phyloP scores from a whole-genome alignment of 2,113 vertebrate genomes.

The Oriolus oriolus region DNA sequence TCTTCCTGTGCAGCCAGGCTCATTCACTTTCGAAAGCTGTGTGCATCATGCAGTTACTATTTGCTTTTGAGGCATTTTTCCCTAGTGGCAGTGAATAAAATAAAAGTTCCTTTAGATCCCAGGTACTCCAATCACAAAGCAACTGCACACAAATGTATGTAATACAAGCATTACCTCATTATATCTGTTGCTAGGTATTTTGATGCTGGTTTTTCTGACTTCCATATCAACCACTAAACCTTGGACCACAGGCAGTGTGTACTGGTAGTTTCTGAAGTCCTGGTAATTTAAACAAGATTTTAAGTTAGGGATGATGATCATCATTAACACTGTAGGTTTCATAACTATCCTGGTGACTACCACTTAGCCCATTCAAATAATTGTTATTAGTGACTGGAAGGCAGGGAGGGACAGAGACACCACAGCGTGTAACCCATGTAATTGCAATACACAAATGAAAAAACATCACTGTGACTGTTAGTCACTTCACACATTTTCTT shows the following conservation, averaged over 20 bases:
- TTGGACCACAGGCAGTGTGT: conserved; percentile 91
- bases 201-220: conserved; percentile 95
- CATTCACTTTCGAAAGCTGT: neutral
- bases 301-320: neutral
- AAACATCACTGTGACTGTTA: neutral
- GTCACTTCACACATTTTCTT: neutral
- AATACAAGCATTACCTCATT: conserved; percentile 82
- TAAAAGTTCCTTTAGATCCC: neutral
- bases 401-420: neutral
- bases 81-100: neutral
- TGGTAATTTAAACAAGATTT: conserved; percentile 54
- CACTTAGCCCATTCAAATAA: neutral
- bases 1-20: neutral
- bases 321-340: neutral
- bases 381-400: neutral
- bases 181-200: conserved; percentile 97
- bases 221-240: conserved; percentile 98
- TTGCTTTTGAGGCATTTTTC: neutral
- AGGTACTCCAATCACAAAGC: neutral
- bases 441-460: neutral
- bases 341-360: neutral
- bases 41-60: neutral
- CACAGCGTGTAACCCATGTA: neutral
- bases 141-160: neutral
- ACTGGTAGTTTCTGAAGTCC: conserved; percentile 99